Evolutionary conservation across 2,797 vertebrate species (phyloP).

Genomic region (Pseudomugil gertrudae): DNA sequence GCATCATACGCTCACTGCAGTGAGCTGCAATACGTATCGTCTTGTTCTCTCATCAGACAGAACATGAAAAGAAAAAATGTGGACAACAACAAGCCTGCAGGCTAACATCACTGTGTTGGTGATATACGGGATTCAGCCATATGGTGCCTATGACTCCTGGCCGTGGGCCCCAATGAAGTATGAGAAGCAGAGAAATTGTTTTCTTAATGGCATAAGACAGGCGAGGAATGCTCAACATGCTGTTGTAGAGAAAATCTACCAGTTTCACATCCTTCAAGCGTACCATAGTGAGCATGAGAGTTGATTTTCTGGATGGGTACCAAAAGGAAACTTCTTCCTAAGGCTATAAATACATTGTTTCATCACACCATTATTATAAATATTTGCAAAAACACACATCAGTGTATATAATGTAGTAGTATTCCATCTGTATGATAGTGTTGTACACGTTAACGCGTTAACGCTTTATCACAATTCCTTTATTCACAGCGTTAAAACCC

Average conservation of each 20-base stretch:
- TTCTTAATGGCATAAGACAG: constrained; percentile 75
- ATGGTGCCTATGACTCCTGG: constrained; percentile 59
- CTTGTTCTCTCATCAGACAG: constrained; percentile 26
- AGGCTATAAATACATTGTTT: constrained; percentile 36
- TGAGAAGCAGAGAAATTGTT: constrained; percentile 72
- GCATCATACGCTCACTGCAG: constrained; percentile 1
- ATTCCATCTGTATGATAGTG: constrained; percentile 9
- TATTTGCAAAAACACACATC: not conserved
- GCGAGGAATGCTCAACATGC: constrained; percentile 61
- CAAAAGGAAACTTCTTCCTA: constrained; percentile 43
- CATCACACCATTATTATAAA: constrained; percentile 29
- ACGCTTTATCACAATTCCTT: too few species aligned
- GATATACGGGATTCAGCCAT: constrained; percentile 44
- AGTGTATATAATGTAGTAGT: constrained; percentile 2
- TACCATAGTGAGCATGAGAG: constrained; percentile 33
- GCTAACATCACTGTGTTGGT: constrained; percentile 34
- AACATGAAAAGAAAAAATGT: constrained; percentile 39
- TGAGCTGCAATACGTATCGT: constrained; percentile 11
- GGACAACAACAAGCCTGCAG: constrained; percentile 19
- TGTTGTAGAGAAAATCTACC: constrained; percentile 51
- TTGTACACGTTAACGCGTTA: too few species aligned
- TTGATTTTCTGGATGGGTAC: constrained; percentile 64
- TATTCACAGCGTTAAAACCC: too few species aligned
- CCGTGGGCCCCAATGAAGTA: constrained; percentile 51
- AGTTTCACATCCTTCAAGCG: constrained; percentile 41